Conservation (phyloP, 2,888 invertebrate genomes). For the Agrochola macilenta region DNA sequence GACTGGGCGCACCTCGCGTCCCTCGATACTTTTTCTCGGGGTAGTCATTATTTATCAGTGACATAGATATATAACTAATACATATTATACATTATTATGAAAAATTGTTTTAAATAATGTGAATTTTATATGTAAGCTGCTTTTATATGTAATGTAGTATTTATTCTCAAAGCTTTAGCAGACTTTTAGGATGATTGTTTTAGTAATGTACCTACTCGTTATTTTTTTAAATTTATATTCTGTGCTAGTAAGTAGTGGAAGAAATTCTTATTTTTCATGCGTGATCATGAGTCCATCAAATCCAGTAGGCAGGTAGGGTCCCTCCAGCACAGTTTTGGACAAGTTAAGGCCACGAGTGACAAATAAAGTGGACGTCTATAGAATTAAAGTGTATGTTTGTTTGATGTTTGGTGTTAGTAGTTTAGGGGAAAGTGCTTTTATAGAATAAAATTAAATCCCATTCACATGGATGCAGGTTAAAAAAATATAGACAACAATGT, state of each 20-base stretch:
- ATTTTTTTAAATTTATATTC: conserved; percentile 75
- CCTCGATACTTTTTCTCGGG: conserved; percentile 84
- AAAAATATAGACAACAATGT: conserved; percentile 61
- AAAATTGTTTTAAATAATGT: conserved; percentile 59
- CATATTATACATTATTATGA: conserved; percentile 45
- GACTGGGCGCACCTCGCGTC: conserved; percentile 62
- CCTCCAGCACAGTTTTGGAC: neutral
- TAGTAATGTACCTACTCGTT: conserved; percentile 68
- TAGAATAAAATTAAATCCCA: conserved; percentile 76
- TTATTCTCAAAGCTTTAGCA: conserved; percentile 84
- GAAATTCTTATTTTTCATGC: conserved; percentile 38
- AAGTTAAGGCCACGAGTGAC: conserved; percentile 23
- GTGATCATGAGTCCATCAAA: conserved; percentile 13
- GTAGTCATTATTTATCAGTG: conserved; percentile 54
- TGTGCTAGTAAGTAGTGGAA: conserved; percentile 70
- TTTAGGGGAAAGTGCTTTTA: conserved; percentile 88
- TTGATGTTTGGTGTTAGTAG: conserved; percentile 89
- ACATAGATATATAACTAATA: conserved; percentile 56
- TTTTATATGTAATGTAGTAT: conserved; percentile 80
- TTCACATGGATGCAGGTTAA: conserved; percentile 69
- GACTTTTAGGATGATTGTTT: conserved; percentile 80
- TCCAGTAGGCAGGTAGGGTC: neutral
- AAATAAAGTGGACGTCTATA: conserved; percentile 32
- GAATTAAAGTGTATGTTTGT: conserved; percentile 76
- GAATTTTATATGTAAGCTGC: conserved; percentile 74